Conservation (phyloP, 2,888 invertebrate species). For the Polyploca ridens region DNA sequence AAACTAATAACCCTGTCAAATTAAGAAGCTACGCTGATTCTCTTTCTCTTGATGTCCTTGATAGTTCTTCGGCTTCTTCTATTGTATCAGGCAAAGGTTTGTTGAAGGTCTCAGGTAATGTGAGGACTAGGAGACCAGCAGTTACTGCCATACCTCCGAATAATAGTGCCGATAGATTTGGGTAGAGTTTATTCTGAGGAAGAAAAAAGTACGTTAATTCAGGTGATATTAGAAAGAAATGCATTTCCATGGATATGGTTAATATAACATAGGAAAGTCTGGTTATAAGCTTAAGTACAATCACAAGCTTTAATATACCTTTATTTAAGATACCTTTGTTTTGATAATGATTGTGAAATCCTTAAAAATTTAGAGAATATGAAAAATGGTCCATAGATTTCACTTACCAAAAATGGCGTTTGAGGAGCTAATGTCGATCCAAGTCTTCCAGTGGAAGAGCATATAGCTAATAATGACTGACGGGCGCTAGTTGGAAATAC, state of each 20-base stretch:
- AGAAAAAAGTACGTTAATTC: constrained; percentile 8
- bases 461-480: constrained; percentile 86
- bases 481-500: constrained; percentile 87
- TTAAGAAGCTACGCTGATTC: constrained; percentile 12
- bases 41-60: constrained; percentile 38
- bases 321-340: too few species aligned
- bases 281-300: too few species aligned
- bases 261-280: too few species aligned
- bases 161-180: constrained; percentile 83
- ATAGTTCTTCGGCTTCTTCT: constrained; percentile 82
- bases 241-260: too few species aligned
- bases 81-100: constrained; percentile 85
- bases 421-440: constrained; percentile 88
- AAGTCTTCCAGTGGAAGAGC: constrained; percentile 87
- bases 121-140: constrained; percentile 82
- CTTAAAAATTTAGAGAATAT: too few species aligned
- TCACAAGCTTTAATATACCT: too few species aligned
- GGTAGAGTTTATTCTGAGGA: constrained; percentile 71
- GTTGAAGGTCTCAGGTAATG: constrained; percentile 87
- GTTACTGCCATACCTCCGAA: constrained; percentile 83
- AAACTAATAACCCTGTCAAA: constrained; percentile 8
- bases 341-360: too few species aligned
- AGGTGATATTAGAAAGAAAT: neutral
- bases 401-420: constrained; percentile 86
- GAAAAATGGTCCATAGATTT: neutral